Conservation (phyloP, 2,888 invertebrate genomes). For the Petrolisthes cinctipes region DNA sequence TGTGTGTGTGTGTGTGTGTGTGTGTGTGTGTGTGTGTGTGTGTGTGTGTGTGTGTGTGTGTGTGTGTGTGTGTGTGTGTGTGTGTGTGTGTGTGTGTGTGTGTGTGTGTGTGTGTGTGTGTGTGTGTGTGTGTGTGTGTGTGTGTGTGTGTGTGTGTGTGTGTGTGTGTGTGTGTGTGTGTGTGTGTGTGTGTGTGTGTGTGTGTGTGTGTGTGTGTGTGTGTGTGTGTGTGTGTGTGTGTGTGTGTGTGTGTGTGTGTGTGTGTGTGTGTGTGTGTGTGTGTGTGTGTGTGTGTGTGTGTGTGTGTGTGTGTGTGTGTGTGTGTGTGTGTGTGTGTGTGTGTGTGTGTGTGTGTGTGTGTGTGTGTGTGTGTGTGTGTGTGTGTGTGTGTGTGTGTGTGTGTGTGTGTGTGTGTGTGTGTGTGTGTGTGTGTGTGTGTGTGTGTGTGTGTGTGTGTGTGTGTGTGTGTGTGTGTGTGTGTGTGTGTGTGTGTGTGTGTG, state of each 20-base stretch:
- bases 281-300: constrained; percentile 23
- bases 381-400: constrained; percentile 25
- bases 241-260: constrained; percentile 21
- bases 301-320: constrained; percentile 25
- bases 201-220: constrained; percentile 23
- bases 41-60: constrained; percentile 23
- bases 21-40: constrained; percentile 21
- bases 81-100: constrained; percentile 21
- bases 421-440: constrained; percentile 21
- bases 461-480: constrained; percentile 25
- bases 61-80: constrained; percentile 25
- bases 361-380: constrained; percentile 23
- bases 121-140: constrained; percentile 23
- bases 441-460: constrained; percentile 23
- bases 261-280: constrained; percentile 21
- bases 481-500: constrained; percentile 21
- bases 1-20: constrained; percentile 21
- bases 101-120: constrained; percentile 21
- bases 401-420: constrained; percentile 21
- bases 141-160: constrained; percentile 25
- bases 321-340: constrained; percentile 21
- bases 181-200: constrained; percentile 21
- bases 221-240: constrained; percentile 25
- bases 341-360: constrained; percentile 21
- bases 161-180: constrained; percentile 21